Evolutionary conservation across 2,113 vertebrate genomes (phyloP).

Genomic region (Colaptes auratus): DNA sequence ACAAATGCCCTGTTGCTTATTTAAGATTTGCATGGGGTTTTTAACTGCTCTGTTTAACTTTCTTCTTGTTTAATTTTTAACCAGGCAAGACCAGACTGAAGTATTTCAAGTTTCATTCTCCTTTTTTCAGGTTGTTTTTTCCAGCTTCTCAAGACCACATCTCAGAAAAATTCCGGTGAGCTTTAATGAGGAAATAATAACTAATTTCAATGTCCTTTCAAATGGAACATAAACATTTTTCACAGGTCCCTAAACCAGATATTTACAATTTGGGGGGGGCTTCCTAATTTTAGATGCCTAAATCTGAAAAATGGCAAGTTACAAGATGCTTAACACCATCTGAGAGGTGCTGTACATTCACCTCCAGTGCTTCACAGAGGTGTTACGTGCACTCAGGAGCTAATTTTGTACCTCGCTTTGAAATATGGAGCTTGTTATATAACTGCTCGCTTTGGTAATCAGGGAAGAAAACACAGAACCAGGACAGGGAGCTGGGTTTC

Average conservation of each 20-base stretch:
- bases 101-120: neutral
- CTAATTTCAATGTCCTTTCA: neutral
- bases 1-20: neutral
- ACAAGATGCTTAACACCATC: neutral
- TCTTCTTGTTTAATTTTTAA: neutral
- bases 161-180: neutral
- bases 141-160: neutral
- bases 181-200: neutral
- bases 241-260: neutral
- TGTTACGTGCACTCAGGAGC: neutral
- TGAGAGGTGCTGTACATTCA: neutral
- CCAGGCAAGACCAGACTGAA: neutral
- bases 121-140: neutral
- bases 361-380: neutral
- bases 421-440: neutral
- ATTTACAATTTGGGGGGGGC: too few species aligned
- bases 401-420: slow-evolving; percentile 23
- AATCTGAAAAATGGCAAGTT: neutral
- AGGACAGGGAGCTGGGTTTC: neutral
- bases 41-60: neutral
- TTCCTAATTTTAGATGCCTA: neutral
- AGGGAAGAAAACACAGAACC: neutral
- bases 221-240: neutral
- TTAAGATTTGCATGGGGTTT: neutral
- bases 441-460: neutral